Conservation (phyloP, 2,888 invertebrate genomes). For the Prionchulus punctatus region DNA sequence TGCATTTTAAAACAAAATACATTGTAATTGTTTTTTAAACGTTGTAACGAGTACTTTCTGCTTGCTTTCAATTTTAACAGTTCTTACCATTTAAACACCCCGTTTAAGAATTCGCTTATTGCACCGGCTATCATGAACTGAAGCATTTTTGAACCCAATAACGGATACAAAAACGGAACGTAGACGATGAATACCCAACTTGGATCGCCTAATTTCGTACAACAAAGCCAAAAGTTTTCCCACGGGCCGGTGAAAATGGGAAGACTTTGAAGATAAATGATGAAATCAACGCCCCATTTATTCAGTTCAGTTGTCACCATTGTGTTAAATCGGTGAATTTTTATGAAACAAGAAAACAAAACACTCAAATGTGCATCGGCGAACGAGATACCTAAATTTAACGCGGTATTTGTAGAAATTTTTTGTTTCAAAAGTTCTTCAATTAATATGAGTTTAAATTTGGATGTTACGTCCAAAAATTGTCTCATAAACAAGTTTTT, state of each 20-base stretch:
- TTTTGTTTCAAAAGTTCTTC: no score
- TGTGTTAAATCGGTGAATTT: no score
- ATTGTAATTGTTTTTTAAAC: background rate
- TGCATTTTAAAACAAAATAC: background rate
- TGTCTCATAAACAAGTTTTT: no score
- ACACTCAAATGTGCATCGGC: no score
- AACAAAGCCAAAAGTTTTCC: background rate
- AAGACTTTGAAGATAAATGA: background rate
- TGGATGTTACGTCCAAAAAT: no score
- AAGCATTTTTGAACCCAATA: background rate
- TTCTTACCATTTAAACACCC: constrained; percentile 6
- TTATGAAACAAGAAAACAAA: no score
- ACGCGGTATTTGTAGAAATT: no score
- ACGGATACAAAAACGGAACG: background rate
- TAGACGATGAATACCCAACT: background rate
- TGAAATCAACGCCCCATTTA: background rate
- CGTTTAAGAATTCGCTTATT: constrained; percentile 6
- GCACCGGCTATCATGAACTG: constrained; percentile 1
- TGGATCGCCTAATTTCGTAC: constrained; percentile 8
- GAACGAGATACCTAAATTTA: no score
- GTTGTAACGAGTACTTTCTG: no score
- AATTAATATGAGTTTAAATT: no score
- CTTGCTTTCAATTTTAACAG: background rate
- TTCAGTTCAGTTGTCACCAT: background rate
- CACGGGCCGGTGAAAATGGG: background rate